These are phyloP conservation scores for Chlorodrepanis virens DNA, from an alignment of 2,113 vertebrate species.

Conservation along the genomic window DNA sequence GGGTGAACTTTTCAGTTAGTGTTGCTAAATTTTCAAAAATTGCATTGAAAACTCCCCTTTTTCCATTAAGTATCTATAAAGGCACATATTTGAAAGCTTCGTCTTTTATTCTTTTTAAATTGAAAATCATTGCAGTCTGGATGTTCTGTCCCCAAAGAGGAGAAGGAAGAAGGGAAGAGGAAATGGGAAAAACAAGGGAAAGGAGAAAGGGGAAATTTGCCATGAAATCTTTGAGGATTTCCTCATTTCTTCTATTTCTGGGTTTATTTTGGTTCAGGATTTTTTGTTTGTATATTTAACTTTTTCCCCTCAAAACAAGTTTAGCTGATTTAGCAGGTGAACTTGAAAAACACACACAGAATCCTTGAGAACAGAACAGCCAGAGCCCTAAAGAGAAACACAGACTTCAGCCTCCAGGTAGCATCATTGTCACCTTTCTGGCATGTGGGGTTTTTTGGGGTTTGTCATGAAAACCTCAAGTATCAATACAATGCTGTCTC, in stretches of 20 bases:
- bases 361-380: background rate
- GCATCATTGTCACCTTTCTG: background rate
- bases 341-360: background rate
- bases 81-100: background rate
- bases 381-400: background rate
- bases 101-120: background rate
- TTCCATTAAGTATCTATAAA: background rate
- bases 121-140: background rate
- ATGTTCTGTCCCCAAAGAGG: background rate
- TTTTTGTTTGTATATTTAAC: background rate
- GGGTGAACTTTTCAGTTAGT: background rate
- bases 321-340: background rate
- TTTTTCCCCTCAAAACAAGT: background rate
- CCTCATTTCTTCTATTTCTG: background rate
- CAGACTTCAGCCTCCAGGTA: background rate
- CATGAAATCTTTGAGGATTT: background rate
- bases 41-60: background rate
- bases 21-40: background rate
- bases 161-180: accelerated
- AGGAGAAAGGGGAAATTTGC: background rate
- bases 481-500: background rate
- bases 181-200: background rate
- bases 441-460: background rate
- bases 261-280: background rate
- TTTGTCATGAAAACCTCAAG: background rate